Evolutionary conservation across 2,113 vertebrate genomes (phyloP).

Genomic region (Phalacrocorax carbo): DNA sequence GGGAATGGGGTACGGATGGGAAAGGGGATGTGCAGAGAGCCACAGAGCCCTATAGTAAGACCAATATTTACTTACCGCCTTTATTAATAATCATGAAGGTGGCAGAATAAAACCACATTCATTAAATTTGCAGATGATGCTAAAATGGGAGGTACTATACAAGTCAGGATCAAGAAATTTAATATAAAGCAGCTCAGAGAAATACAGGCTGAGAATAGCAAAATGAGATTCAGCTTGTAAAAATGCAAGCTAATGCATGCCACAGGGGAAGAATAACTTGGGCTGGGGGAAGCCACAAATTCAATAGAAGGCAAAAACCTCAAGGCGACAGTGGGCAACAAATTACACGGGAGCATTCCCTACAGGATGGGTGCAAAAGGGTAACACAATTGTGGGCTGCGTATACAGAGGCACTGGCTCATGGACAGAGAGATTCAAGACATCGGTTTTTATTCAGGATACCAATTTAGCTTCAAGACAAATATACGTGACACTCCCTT

Average conservation of each 20-base stretch:
- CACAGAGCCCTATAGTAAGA: neutral
- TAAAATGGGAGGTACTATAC: neutral
- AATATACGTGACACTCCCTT: neutral
- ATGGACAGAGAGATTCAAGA: neutral
- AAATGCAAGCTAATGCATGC: constrained; percentile 16
- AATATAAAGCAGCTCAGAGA: neutral
- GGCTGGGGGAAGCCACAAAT: constrained; percentile 21
- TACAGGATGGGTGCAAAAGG: neutral
- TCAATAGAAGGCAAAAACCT: constrained; percentile 22
- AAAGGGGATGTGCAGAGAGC: neutral
- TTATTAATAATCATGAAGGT: neutral
- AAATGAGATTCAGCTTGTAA: constrained; percentile 48
- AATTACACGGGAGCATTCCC: neutral
- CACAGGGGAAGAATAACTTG: constrained; percentile 38
- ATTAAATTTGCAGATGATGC: constrained; percentile 39
- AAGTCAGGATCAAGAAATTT: neutral
- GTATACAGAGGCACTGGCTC: neutral
- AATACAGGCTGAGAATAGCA: neutral
- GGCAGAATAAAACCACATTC: neutral
- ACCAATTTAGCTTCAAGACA: neutral
- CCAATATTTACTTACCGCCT: neutral
- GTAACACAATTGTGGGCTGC: neutral
- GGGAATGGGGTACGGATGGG: neutral
- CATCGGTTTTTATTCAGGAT: neutral
- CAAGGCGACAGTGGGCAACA: neutral